Evolutionary conservation across 2,113 vertebrate species (phyloP).

Genomic region (Cyprinus carpio): DNA sequence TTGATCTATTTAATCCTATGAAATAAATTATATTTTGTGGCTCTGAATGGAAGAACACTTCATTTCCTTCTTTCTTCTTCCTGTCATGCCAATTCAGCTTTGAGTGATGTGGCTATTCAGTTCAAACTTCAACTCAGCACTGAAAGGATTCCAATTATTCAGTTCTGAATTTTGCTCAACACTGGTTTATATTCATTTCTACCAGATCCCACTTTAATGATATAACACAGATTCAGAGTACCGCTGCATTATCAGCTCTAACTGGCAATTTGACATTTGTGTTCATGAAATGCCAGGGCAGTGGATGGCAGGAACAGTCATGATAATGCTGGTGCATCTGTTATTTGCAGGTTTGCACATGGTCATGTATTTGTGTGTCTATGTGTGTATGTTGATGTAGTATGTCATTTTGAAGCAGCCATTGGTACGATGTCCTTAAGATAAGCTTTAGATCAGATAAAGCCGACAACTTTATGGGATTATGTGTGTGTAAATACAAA

Average conservation of each 20-base stretch:
- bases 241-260: conserved; percentile 17
- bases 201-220: background rate
- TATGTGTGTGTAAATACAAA: conserved; percentile 23
- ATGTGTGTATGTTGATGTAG: background rate
- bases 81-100: background rate
- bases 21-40: background rate
- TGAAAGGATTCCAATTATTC: background rate
- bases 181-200: background rate
- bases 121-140: background rate
- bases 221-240: background rate
- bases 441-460: background rate
- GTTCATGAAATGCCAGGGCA: conserved; percentile 35
- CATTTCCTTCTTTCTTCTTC: no score
- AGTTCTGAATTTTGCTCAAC: background rate
- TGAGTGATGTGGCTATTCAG: background rate
- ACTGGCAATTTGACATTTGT: conserved; percentile 19
- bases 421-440: conserved; percentile 28
- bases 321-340: conserved; percentile 14
- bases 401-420: conserved; percentile 16
- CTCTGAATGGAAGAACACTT: background rate
- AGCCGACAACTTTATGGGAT: background rate
- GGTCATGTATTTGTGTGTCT: background rate
- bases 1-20: background rate
- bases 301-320: conserved; percentile 21
- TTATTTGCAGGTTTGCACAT: conserved; percentile 6